phyloP scores from a whole-genome alignment of 2,888 invertebrate genomes.

The Brachyopa scutellaris region DNA sequence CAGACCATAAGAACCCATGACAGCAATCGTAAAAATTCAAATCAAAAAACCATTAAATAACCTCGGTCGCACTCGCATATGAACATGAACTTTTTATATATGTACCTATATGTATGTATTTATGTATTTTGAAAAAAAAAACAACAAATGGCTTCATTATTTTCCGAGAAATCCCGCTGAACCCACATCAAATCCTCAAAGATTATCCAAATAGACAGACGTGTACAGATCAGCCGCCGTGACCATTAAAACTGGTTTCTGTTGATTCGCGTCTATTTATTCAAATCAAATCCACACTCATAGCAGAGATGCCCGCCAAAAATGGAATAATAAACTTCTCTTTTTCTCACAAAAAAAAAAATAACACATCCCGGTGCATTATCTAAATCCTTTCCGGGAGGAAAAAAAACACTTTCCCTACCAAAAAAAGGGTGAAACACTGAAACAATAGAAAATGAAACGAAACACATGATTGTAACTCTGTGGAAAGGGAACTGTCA shows the following conservation, averaged over 20 bases:
- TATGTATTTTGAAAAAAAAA: too few relatives aligned
- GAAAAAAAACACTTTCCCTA: constrained; percentile 51
- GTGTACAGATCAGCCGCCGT: background rate
- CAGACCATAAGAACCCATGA: too few relatives aligned
- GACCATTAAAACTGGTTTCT: constrained; percentile 65
- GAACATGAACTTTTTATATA: too few relatives aligned
- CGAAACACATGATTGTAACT: constrained; percentile 36
- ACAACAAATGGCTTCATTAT: too few relatives aligned
- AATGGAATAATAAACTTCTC: constrained; percentile 48
- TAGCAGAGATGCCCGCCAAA: constrained; percentile 44
- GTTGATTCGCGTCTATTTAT: constrained; percentile 54
- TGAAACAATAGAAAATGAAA: constrained; percentile 63
- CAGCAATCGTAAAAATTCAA: too few relatives aligned
- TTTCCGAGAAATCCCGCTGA: too few relatives aligned
- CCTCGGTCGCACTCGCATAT: too few relatives aligned
- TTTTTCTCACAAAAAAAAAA: constrained; percentile 22
- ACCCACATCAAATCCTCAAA: constrained; percentile 62
- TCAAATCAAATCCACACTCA: constrained; percentile 67
- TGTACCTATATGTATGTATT: too few relatives aligned
- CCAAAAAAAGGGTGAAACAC: constrained; percentile 60
- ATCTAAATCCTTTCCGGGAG: constrained; percentile 63
- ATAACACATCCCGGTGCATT: constrained; percentile 64
- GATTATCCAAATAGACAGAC: constrained; percentile 66
- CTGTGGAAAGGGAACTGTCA: constrained; percentile 47
- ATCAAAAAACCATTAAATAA: too few relatives aligned